Conservation (phyloP, 1,140 invertebrate species). For the Bactericera cockerelli region DNA sequence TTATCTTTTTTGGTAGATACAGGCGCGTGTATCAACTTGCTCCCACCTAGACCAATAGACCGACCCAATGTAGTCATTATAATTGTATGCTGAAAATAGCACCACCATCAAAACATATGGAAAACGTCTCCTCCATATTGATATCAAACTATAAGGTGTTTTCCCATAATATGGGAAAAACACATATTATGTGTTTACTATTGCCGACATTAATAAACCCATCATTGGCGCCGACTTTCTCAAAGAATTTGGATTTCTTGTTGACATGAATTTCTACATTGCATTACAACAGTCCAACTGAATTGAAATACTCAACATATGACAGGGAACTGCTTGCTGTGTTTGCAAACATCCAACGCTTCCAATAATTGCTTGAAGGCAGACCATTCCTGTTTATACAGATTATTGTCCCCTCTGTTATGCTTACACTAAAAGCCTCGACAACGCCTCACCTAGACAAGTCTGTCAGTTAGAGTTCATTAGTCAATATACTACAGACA, state of each 20-base stretch:
- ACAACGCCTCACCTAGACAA: slow-evolving; percentile 19
- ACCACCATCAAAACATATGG: too few relatives aligned
- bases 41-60: too few relatives aligned
- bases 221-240: background rate
- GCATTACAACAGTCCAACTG: too few relatives aligned
- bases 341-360: slow-evolving; percentile 22
- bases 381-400: slow-evolving; percentile 22
- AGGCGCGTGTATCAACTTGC: too few relatives aligned
- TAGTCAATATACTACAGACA: slow-evolving; percentile 22
- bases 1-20: too few relatives aligned
- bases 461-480: slow-evolving; percentile 21
- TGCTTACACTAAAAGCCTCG: slow-evolving; percentile 18
- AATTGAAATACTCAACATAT: slow-evolving; percentile 17
- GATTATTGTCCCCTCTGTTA: slow-evolving; percentile 25
- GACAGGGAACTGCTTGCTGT: slow-evolving; percentile 21
- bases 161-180: too few relatives aligned
- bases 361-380: slow-evolving; percentile 24
- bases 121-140: too few relatives aligned
- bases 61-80: too few relatives aligned
- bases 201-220: too few relatives aligned
- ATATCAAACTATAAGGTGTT: too few relatives aligned
- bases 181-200: too few relatives aligned
- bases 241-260: background rate
- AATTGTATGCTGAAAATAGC: too few relatives aligned
- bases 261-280: background rate